Base-by-base conservation (phyloP, 2,888 invertebrate genomes). In the Drosophila atripex region DNA sequence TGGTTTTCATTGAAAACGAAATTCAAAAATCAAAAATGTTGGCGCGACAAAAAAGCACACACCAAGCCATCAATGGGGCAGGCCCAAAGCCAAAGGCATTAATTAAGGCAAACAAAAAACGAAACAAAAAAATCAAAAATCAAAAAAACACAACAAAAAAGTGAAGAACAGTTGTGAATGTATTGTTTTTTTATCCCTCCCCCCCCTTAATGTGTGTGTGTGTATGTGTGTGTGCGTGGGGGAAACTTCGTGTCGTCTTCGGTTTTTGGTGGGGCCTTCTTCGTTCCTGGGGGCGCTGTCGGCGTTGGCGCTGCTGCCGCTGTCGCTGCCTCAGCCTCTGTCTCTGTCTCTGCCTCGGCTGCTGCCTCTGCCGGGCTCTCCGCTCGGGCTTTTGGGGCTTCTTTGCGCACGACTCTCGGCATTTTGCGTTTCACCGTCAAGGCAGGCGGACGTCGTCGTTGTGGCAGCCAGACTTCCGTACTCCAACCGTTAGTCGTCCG, bases 371-470 rank as follows among this genome's bases (percentile, higher is more conserved):
- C 52, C 23, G 57, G 65, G 74, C 58, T 70, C 69, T 54, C 51
- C 64, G 75, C 77, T 82, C 79, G 80, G 86, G 63, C 49, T 56
- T 83, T 73, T 82, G 82, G 75, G 71, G 79, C 82, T 80, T 76
- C 85, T 86, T 80, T 86, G 80, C 80, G 78, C 77, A 86, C 80
- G 84, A 84, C 82, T 82, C 86, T 80, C 84, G 71, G 65, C 72
- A 83, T 85, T 87, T 86, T 87, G 87, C 76, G 82, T 83, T 87
- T 85, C 85, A 85, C 85, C 82, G 82, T 85, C 82, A 78, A 86
- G 70, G 85, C 85, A 78, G 77, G 76, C 82, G 82, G 82, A 87
- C 82, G 86, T 69, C 55, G 46, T 38, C 55, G 46, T 38, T 41
- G 54, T 38, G 54, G 50, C 50, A 47, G 57, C 47, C 50, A 50